Evolutionary conservation across 2,888 invertebrate species (phyloP), one percentile per base, ranked within the genome.

Genomic region (Spicauda simplicius): DNA sequence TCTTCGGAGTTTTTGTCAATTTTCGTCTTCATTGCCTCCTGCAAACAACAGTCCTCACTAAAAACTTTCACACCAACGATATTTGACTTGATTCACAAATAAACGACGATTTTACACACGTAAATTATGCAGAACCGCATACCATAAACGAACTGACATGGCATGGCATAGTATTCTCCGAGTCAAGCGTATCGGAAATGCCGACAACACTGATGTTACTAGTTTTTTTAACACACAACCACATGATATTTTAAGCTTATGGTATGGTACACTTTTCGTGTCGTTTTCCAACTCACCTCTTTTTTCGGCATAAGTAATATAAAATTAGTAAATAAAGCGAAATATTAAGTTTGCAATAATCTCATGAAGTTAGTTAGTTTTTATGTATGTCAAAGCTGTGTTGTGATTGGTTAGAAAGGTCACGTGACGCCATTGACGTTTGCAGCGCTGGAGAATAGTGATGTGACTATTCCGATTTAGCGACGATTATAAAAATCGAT

Each of bases 21-120:
- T 92, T 94, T 94, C 79, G 89, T 94, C 93, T 94, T 95, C 90
- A 94, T 91, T 81, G 90, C 94, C 91, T 94, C 90, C 87, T 93
- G 91, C 73, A 84, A 88, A 88, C 80, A 88, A 88, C 81, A 80
- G 79, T 79, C 79, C 77, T 74, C 88, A 88, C 88, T 85, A 74
- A 80, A 66, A 85, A 87, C 84, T 81, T 75, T 81, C 88, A 90
- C 89, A 83, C 78, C 84, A 85, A 86, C 74, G 73, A 81, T 81
- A 80, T 82, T 81, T 80, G 69, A 70, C 76, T 76, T 70, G 70
- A 77, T 81, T 81, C 86, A 87, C 86, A 75, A 84, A 79, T 79
- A 79, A 78, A 78, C 79, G 74, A 80, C 76, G 73, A 80, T 83
- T 83, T 85, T 77, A 84, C 82, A 86, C 87, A 82, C 80, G 80